These are phyloP conservation scores for Apteryx owenii DNA, from an alignment of 2,113 vertebrate species.

Conservation along the genomic window DNA sequence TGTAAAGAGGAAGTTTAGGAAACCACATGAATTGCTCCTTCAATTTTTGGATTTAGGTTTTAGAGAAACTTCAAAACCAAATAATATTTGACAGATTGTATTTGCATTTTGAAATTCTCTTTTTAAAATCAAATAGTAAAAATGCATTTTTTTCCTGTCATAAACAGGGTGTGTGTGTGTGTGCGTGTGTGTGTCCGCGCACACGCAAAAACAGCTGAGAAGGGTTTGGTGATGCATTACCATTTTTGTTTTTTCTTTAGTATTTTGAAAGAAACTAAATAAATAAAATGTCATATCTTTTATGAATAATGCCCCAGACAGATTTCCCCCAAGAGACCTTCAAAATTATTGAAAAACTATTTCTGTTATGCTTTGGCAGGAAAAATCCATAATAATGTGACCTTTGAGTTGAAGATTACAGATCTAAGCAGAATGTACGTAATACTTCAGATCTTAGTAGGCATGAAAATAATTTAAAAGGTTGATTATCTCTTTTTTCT, in stretches of 20 bases:
- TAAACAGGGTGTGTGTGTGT: neutral
- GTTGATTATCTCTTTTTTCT: neutral
- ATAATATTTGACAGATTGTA: neutral
- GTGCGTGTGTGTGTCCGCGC: no score
- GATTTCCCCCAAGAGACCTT: slow-evolving; percentile 38
- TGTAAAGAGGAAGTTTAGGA: neutral
- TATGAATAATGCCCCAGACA: slow-evolving; percentile 23
- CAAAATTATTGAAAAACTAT: slow-evolving; percentile 54
- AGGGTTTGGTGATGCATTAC: neutral
- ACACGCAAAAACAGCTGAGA: neutral
- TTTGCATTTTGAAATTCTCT: neutral
- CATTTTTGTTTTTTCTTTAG: neutral
- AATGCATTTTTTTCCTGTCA: neutral
- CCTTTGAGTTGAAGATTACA: slow-evolving; percentile 30
- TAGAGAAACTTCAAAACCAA: neutral
- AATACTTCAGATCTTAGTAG: neutral
- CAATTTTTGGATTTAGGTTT: neutral
- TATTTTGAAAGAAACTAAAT: slow-evolving; percentile 39
- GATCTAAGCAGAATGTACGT: neutral
- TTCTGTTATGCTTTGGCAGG: slow-evolving; percentile 22
- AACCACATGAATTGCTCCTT: neutral
- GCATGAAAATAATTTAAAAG: neutral
- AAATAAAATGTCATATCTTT: slow-evolving; percentile 32
- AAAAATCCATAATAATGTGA: slow-evolving; percentile 53
- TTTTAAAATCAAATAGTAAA: slow-evolving; percentile 12